Conservation (phyloP, 2,797 vertebrate species). For the Eleutherodactylus coqui region DNA sequence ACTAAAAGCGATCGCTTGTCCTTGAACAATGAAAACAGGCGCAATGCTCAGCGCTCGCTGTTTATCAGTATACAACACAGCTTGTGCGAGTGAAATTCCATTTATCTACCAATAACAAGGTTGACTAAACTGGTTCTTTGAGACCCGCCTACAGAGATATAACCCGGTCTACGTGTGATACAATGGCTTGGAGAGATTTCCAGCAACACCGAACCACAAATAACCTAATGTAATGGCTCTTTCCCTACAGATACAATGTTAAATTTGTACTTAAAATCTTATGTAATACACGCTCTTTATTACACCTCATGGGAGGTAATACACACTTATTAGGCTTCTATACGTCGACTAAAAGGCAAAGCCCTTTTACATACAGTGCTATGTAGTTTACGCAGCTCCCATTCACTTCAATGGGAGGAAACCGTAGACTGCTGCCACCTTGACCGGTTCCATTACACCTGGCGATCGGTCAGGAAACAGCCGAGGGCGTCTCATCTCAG, state of each 20-base stretch:
- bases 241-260: not conserved
- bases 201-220: not conserved
- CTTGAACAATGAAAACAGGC: slow-evolving; percentile 46
- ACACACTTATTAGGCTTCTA: not conserved
- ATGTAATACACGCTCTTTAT: not conserved
- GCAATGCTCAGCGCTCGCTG: slow-evolving; percentile 21
- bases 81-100: slow-evolving; percentile 32
- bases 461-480: no score
- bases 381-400: no score
- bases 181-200: not conserved
- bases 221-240: not conserved
- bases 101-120: slow-evolving; percentile 33
- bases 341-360: no score
- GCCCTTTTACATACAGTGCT: no score
- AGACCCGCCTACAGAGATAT: not conserved
- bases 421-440: no score
- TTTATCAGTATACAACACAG: slow-evolving; percentile 54
- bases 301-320: not conserved
- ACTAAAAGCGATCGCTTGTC: not conserved
- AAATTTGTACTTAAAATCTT: not conserved
- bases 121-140: slow-evolving; percentile 32
- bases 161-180: not conserved
- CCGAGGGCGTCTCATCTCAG: no score
- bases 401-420: no score
- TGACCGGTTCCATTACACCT: no score